Base-by-base conservation (phyloP, 2,113 vertebrate genomes). In the Chinchilla lanigera region DNA sequence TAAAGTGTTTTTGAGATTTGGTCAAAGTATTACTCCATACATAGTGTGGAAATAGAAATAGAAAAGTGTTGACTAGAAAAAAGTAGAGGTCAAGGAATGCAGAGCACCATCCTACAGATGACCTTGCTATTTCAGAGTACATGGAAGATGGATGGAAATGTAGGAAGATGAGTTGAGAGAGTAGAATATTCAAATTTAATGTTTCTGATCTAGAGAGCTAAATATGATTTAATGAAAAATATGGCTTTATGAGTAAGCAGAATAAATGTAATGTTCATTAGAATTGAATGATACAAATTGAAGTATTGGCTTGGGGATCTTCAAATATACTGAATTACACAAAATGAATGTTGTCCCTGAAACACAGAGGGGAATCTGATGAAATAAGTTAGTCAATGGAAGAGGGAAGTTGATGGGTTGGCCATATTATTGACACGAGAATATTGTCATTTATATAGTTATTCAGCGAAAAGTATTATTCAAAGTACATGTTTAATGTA, bases 101-200 rank as follows among this genome's bases (percentile, higher is more conserved):
- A 7, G 19, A 19, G 3, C 13, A 13, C 13, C 2, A 7, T 16
- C 52, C 11, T 20, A 1, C 20, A 13, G 7, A 50, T 30, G 9
- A 71, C 5, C 24, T 78, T 8, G 1, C 54, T 63, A 2, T 17
- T 63, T 61, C 60, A 69, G 16, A 52, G 71, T 14, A 78, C 47
- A 3, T 44, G 16, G 50, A 24, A 69, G n/a, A 77, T 47, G 9
- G 7, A 41, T 73, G 26, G 3, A 58, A 65, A 41, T 71, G 8
- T 28, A 24, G 65, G 35, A 83, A 58, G 26, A 41, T 50, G 12
- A 17, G 47, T 35, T 61, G 14, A 69, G 2, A 44, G 83, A 83
- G 7, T 26, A 41, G 22, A 75, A 54, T 33, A 20, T 28, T 75
- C 54, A 33, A 50, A 81, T 75, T 73, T 86, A 65, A 60, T 12